Evolutionary conservation across 2,888 invertebrate genomes (phyloP), one percentile per base, ranked within the genome.

Genomic region (Luperina nickerlii): DNA sequence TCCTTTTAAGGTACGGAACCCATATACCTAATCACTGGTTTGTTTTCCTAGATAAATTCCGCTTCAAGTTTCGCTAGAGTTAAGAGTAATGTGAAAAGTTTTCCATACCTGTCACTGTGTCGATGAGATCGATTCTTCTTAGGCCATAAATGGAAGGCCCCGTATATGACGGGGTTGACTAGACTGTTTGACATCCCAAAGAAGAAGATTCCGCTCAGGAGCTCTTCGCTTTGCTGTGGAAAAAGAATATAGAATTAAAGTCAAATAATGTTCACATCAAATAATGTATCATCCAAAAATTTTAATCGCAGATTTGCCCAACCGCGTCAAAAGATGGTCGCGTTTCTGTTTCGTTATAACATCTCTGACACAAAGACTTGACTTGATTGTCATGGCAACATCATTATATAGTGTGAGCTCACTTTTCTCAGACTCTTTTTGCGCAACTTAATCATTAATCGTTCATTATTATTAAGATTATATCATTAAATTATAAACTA

Each of bases 171-270:
- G 0, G 98, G 98, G 94, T 99, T 99, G 88, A 98, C 98, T 91
- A 98, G 97, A 93, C 98, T 98, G 95, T 98, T 98, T 76, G 98
- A 98, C 98, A 98, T 98, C 8, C 98, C 98, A 90, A 98, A 98
- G 96, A 98, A 98, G 95, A 98, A 98, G 86, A 98, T 98, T 62
- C 97, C 98, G 8, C 97, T 97, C 77, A 98, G 97, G 13, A 98
- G 95, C 85, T 98, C 98, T 87, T 98, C 98, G 83, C 98, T 98
- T 91, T 97, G 95, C 98, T 98, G 97, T 67, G 32, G 38, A 71
- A 66, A 73, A 48, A 72, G 1, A 54, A 81, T 54, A 66, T 0
- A 15, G 7, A 54, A 38, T 70, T 57, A 70, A 15, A 13, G 7
- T 54, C 1, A 18, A 67, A 38, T 76, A 38, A 63, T 42, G 1